Evolutionary conservation across 2,888 invertebrate species (phyloP), one percentile per base, ranked within the genome.

Genomic region (Pandemis heparana): DNA sequence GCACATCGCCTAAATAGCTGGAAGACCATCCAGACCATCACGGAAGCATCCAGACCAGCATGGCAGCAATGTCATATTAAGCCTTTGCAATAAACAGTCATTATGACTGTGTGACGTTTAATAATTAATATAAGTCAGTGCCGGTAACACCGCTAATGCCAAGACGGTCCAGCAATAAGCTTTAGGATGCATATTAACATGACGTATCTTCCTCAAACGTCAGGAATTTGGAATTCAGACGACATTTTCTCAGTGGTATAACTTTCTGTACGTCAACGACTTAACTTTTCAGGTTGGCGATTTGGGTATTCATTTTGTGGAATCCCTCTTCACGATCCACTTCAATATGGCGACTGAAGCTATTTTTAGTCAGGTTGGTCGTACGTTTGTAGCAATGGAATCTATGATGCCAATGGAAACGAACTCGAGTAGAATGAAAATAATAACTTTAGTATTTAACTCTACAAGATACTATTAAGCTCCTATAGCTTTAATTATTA

Each of bases 151-250:
- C 23, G 23, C 59, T 60, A 32, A 60, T 59, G 38, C 38, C 32
- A 60, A 4, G 8, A 1, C 38, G 39, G 39, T 14, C 14, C n/a
- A n/a, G 7, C 61, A n/a, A 61, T 39, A 61, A 61, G 39, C 39
- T 16, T 39, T 61, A 12, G 9, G n/a, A 51, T 51, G 7, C 14
- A 41, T 10, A 10, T 32, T 39, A 12, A 62, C 9, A 16, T 18
- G 41, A 41, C 16, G 61, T 41, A 16, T 41, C 8, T 51, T 51
- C n/a, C 46, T n/a, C 10, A 41, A 41, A 5, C 8, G n/a, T 12
- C 39, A 9, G 38, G n/a, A 60, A 60, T 39, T 60, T 39, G 38
- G n/a, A 60, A 60, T 39, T 60, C 60, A 39, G 38, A 39, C 60
- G 14, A 39, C 60, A 39, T 38, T 60, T 59, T n/a, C n/a, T n/a